phyloP scores from a whole-genome alignment of 37 sponge, comb jelly and placozoan genomes.

The Haliclona indistincta region DNA sequence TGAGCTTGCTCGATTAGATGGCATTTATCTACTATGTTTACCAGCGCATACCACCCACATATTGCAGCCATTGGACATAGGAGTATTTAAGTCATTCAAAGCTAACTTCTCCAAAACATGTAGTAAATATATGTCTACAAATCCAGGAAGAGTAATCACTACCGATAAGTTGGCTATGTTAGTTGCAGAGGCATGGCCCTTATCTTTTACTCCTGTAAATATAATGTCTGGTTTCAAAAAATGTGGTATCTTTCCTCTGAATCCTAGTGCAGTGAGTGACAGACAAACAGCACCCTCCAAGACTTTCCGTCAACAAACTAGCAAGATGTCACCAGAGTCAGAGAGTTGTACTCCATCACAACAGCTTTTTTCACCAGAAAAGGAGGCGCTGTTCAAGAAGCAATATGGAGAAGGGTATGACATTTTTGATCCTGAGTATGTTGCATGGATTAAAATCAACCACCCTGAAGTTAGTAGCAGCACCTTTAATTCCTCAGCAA shows the following conservation, averaged over 20 bases:
- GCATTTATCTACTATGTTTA: slow-evolving; percentile 41
- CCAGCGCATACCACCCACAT: slow-evolving; percentile 59
- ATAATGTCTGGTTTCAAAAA: slow-evolving; percentile 43
- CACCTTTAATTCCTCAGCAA: background rate
- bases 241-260: slow-evolving; percentile 39
- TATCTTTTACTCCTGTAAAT: slow-evolving; percentile 34
- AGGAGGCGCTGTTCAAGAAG: slow-evolving; percentile 15
- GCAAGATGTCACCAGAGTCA: background rate
- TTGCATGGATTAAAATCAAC: slow-evolving; percentile 33
- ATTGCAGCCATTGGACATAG: slow-evolving; percentile 54
- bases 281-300: slow-evolving; percentile 36
- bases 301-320: background rate
- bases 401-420: slow-evolving; percentile 38
- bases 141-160: slow-evolving; percentile 52
- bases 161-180: slow-evolving; percentile 31
- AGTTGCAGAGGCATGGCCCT: slow-evolving; percentile 32
- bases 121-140: slow-evolving; percentile 13
- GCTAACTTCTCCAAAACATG: slow-evolving; percentile 40
- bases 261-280: slow-evolving; percentile 45
- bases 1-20: slow-evolving; percentile 43
- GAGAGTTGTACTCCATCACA: no score
- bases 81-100: slow-evolving; percentile 54
- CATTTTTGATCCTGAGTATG: slow-evolving; percentile 14
- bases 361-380: slow-evolving; percentile 20
- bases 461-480: slow-evolving; percentile 2